Base-by-base conservation (phyloP, 2,888 invertebrate species). In the Augochlorella aurata region DNA sequence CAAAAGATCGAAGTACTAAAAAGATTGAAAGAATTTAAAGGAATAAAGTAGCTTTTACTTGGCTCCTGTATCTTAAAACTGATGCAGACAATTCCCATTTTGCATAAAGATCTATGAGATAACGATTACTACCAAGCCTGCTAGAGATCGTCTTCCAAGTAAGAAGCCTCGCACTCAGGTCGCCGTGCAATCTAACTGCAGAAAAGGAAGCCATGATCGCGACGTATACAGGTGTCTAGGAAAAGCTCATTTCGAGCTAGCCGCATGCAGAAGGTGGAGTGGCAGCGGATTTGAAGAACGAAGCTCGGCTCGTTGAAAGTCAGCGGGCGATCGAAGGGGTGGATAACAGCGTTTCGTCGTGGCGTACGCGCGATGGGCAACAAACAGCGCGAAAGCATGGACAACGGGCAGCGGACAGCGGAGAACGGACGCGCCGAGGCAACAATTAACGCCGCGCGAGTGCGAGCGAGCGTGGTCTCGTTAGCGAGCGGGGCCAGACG, bases 391-490 rank as follows among this genome's bases (percentile, higher is more conserved):
- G 70, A 74, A 52, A 70, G 69, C 50, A 38, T 65, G 63, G 44
- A 68, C 47, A 71, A 61, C 65, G 38, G 38, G 38, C 38, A 38
- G 5, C 69, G 63, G 44, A 68, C 47, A 71, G 52, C 65, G 38
- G 38, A 38, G 38, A 38, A 38, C 38, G 72, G 24, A 50, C 68
- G 49, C 68, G 24, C 44, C 49, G n/a, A n/a, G 82, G 69, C 52
- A 75, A 83, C 72, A 82, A 78, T 83, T 78, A 82, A 79, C 83
- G 49, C 29, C 18, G 61, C 16, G 65, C 69, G 47, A 47, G 9
- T 38, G n/a, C 38, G 44, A 29, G 29, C 29, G 29, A 38, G 38
- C 38, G 38, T 38, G 18, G 75, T 78, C 73, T 78, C 82, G 74
- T 79, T 82, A 77, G 70, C 75, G 58, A 68, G 18, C 74, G 66